Evolutionary conservation across 2,113 vertebrate species (phyloP).

Genomic region (Mixornis gularis): DNA sequence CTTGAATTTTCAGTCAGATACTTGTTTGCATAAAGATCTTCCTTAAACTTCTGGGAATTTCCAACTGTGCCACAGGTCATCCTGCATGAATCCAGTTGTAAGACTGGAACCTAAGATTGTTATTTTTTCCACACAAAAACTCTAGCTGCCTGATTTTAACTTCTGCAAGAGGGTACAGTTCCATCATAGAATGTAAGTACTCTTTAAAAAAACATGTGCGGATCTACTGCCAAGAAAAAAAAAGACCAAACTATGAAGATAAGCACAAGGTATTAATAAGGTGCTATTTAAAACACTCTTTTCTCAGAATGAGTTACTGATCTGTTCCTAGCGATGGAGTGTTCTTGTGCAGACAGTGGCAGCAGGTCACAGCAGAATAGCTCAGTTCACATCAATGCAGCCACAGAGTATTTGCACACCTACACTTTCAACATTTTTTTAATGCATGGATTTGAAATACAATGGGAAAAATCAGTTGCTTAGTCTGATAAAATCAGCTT

Average conservation of each 20-base stretch:
- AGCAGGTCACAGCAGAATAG: background rate
- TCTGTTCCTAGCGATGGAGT: background rate
- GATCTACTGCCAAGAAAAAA: background rate
- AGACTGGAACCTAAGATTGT: background rate
- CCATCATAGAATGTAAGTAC: background rate
- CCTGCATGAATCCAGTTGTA: background rate
- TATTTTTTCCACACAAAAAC: background rate
- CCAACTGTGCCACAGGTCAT: background rate
- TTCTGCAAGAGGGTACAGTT: background rate
- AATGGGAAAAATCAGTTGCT: background rate
- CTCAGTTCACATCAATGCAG: background rate
- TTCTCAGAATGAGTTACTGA: background rate
- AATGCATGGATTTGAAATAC: background rate
- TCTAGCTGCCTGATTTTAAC: background rate
- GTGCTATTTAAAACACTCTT: background rate
- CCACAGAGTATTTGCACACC: background rate
- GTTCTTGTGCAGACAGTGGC: background rate
- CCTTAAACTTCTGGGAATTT: background rate
- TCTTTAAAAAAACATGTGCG: background rate
- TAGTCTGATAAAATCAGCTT: background rate
- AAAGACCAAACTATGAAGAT: background rate
- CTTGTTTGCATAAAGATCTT: background rate
- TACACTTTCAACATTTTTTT: background rate
- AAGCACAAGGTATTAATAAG: background rate
- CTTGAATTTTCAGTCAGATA: background rate